Percentiles rank a stretch among this genome's conserved stretches.
Evolutionary conservation across 2,113 vertebrate species (phyloP).

Genomic region (Delphinus delphis): DNA sequence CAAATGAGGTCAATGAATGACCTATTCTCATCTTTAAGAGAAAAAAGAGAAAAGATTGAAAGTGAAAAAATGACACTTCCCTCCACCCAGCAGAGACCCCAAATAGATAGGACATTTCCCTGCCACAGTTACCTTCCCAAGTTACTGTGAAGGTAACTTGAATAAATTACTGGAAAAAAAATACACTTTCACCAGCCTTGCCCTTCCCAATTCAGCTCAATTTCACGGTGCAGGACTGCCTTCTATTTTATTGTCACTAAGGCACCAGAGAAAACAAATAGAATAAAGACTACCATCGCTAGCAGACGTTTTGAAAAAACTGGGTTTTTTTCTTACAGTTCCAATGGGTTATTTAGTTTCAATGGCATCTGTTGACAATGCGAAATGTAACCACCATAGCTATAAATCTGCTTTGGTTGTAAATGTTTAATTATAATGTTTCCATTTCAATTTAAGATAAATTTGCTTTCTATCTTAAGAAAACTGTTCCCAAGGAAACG

Average conservation of each 20-base stretch:
- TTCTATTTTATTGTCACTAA: constrained; percentile 26
- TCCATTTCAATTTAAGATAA: constrained; percentile 56
- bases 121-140: neutral
- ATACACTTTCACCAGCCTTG: neutral
- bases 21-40: neutral
- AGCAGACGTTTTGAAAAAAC: constrained; percentile 58
- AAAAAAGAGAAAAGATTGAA: neutral
- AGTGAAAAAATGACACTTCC: neutral
- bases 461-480: constrained; percentile 54
- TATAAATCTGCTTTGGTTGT: constrained; percentile 72
- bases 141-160: neutral
- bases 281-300: constrained; percentile 53
- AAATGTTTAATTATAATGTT: constrained; percentile 71
- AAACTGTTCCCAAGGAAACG: neutral
- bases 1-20: neutral
- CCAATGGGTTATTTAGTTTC: constrained; percentile 69
- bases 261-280: constrained; percentile 25
- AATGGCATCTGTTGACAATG: constrained; percentile 77
- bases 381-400: constrained; percentile 67
- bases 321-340: constrained; percentile 74
- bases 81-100: neutral
- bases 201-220: neutral
- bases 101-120: neutral
- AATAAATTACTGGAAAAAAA: neutral
- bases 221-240: neutral